phyloP scores from a whole-genome alignment of 2,888 invertebrate genomes.

The Phyllotreta cruciferae region DNA sequence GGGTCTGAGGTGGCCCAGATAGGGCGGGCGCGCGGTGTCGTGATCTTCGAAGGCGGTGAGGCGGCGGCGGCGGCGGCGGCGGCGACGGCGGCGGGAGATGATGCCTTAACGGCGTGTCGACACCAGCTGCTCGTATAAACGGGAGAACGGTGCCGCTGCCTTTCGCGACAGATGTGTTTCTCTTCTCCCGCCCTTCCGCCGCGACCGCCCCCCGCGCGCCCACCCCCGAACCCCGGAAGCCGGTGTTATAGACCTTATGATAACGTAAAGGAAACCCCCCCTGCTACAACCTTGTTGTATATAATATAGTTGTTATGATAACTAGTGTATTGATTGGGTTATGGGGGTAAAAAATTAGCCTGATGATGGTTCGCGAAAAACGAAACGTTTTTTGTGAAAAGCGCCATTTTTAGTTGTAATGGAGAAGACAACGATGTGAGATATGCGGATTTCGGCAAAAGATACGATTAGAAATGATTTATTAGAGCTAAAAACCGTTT shows the following conservation, averaged over 20 bases:
- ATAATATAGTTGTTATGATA: too few species aligned
- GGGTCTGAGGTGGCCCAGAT: slow-evolving; percentile 52
- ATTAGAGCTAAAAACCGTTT: too few species aligned
- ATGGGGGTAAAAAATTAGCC: too few species aligned
- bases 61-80: slow-evolving; percentile 40
- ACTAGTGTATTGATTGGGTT: too few species aligned
- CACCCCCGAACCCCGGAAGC: too few species aligned
- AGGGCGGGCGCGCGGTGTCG: slow-evolving; percentile 46
- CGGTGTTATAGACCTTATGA: too few species aligned
- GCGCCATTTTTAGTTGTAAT: too few species aligned
- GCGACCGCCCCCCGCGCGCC: neutral
- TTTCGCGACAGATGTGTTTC: slow-evolving; percentile 27
- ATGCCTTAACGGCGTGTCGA: slow-evolving; percentile 53
- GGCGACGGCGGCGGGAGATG: slow-evolving; percentile 37
- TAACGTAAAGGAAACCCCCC: too few species aligned
- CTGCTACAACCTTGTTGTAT: too few species aligned
- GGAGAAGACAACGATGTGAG: too few species aligned
- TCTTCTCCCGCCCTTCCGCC: neutral
- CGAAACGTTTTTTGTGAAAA: neutral
- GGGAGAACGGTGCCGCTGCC: slow-evolving; percentile 13
- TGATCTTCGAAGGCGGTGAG: slow-evolving; percentile 49
- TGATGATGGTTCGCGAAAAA: neutral
- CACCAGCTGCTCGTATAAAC: slow-evolving; percentile 46
- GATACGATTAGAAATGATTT: too few species aligned
- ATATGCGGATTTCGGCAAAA: too few species aligned